Conservation (phyloP, 2,888 invertebrate genomes). For the Pterostichus niger region DNA sequence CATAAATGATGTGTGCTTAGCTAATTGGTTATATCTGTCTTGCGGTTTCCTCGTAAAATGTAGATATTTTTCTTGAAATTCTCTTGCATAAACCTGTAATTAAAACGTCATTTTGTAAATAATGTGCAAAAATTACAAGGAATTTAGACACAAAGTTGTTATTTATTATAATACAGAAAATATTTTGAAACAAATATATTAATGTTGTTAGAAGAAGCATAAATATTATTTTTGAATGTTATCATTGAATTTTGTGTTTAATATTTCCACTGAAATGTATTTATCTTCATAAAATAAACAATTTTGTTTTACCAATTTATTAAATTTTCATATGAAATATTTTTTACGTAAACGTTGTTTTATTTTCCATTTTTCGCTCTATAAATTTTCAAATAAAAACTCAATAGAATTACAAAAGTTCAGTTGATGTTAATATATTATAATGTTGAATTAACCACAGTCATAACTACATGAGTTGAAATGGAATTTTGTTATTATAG, state of each 20-base stretch:
- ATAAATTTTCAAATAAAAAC: neutral
- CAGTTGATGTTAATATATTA: neutral
- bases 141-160: neutral
- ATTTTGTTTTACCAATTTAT: conserved; percentile 22
- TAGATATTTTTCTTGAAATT: neutral
- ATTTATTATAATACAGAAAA: neutral
- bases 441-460: conserved; percentile 15
- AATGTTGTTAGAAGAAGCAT: neutral
- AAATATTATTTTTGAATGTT: conserved; percentile 8
- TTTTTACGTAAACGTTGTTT: neutral
- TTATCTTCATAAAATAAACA: conserved; percentile 16
- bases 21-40: conserved; percentile 15
- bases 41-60: conserved; percentile 1
- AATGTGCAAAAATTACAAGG: neutral
- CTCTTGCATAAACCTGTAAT: neutral
- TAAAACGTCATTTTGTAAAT: neutral
- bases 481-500: neutral
- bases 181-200: too few relatives aligned
- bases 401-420: neutral
- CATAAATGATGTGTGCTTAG: neutral
- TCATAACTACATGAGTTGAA: neutral
- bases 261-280: conserved; percentile 5
- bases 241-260: neutral
- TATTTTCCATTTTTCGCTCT: neutral
- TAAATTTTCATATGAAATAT: conserved; percentile 20